Conservation (phyloP, 1,140 invertebrate species). For the Sipha flava region DNA sequence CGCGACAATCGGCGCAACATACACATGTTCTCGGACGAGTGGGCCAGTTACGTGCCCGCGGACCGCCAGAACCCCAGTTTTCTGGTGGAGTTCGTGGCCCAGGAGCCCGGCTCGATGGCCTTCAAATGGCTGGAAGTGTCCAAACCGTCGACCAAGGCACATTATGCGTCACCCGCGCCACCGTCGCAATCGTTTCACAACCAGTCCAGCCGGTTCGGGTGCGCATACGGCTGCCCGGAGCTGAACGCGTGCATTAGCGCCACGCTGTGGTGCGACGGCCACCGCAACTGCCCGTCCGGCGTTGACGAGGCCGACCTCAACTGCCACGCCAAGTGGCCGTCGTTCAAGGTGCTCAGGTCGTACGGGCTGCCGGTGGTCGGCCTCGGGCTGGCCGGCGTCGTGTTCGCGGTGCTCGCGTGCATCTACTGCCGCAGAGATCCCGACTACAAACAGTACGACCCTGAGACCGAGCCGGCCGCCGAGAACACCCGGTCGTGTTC, state of each 20-base stretch:
- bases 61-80: constrained; percentile 46
- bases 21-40: constrained; percentile 66
- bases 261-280: constrained; percentile 78
- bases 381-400: neutral
- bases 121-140: constrained; percentile 72
- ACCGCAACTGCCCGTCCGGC: constrained; percentile 72
- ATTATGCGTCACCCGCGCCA: constrained; percentile 47
- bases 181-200: constrained; percentile 41
- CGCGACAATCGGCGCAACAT: constrained; percentile 57
- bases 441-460: neutral
- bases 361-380: neutral
- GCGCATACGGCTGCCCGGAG: constrained; percentile 72
- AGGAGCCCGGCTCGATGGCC: constrained; percentile 59
- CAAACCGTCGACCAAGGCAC: constrained; percentile 50
- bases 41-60: constrained; percentile 42
- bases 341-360: neutral
- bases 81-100: constrained; percentile 61
- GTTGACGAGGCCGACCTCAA: constrained; percentile 67
- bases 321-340: constrained; percentile 43
- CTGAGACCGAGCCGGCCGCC: constrained; percentile 43
- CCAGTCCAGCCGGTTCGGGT: constrained; percentile 50
- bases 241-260: constrained; percentile 78
- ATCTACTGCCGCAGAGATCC: neutral
- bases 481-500: constrained; percentile 49
- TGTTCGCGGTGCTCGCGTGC: neutral